phyloP scores from a whole-genome alignment of 2,888 invertebrate species.

The Platycheirus rosarum region DNA sequence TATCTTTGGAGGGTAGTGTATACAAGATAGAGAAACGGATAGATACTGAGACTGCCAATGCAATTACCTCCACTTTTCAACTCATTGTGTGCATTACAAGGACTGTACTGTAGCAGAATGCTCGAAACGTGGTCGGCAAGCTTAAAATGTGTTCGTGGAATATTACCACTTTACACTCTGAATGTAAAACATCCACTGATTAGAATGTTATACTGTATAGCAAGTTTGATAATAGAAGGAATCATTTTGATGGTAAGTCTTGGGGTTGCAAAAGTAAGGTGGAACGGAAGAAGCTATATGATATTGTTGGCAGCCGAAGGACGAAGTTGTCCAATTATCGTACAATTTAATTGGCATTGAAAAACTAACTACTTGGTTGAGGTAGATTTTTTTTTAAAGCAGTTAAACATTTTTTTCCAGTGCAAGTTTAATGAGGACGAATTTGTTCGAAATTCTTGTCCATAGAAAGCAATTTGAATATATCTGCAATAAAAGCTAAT shows the following conservation, averaged over 20 bases:
- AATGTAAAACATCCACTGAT: slow-evolving; percentile 67
- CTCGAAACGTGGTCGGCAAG: slow-evolving; percentile 67
- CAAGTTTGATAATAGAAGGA: slow-evolving; percentile 61
- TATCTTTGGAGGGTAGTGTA: slow-evolving; percentile 48
- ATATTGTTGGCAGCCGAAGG: slow-evolving; percentile 61
- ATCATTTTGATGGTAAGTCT: neutral
- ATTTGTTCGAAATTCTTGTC: neutral
- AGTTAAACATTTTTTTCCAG: slow-evolving; percentile 7
- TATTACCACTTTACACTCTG: slow-evolving; percentile 67
- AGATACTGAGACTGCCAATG: slow-evolving; percentile 56
- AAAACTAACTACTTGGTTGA: slow-evolving; percentile 22
- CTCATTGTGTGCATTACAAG: slow-evolving; percentile 67
- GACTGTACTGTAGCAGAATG: slow-evolving; percentile 58
- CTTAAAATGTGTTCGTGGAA: slow-evolving; percentile 52
- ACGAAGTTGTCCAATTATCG: slow-evolving; percentile 71
- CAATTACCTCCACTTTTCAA: slow-evolving; percentile 69
- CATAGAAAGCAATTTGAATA: slow-evolving; percentile 2
- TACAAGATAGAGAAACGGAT: neutral
- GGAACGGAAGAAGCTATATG: slow-evolving; percentile 13
- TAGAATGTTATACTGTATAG: slow-evolving; percentile 49
- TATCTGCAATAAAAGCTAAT: neutral
- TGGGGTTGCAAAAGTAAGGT: slow-evolving; percentile 8
- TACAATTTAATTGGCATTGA: slow-evolving; percentile 67
- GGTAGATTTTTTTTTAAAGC: slow-evolving; percentile 5
- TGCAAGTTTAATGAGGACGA: slow-evolving; percentile 9